phyloP scores from a whole-genome alignment of 2,113 vertebrate species.

The Gobiocypris rarus region DNA sequence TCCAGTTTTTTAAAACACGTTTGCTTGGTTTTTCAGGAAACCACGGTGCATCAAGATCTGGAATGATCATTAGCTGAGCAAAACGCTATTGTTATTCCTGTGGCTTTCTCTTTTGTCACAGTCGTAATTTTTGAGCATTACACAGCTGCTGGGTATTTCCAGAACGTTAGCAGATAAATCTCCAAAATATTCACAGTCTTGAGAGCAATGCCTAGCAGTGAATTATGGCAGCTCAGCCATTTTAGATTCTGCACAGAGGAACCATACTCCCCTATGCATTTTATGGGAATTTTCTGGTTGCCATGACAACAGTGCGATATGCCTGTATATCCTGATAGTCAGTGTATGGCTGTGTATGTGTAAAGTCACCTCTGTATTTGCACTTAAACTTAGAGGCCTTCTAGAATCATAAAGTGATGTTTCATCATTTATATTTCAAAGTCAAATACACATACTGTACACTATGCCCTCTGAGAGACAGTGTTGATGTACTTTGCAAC shows the following conservation, averaged over 20 bases:
- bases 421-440: neutral
- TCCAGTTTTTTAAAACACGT: neutral
- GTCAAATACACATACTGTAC: neutral
- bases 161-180: slow-evolving; percentile 10
- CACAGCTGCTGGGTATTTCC: slow-evolving; percentile 14
- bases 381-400: neutral
- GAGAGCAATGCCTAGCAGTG: slow-evolving; percentile 11
- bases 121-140: slow-evolving; percentile 12
- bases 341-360: neutral
- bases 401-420: neutral
- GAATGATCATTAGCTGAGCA: slow-evolving; percentile 21
- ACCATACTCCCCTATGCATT: slow-evolving; percentile 39
- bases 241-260: slow-evolving; percentile 39
- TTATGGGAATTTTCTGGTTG: slow-evolving; percentile 42
- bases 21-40: slow-evolving; percentile 12
- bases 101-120: neutral
- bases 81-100: slow-evolving; percentile 15
- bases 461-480: neutral
- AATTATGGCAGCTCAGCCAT: slow-evolving; percentile 48
- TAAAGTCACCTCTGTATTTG: slow-evolving; percentile 27
- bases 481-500: neutral
- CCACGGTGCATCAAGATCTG: neutral
- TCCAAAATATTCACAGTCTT: neutral
- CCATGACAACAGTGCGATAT: slow-evolving; percentile 48
- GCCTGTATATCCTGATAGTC: slow-evolving; percentile 9